These are phyloP conservation scores for Artibeus jamaicensis DNA, from an alignment of 2,797 vertebrate species.

Conservation along the genomic window DNA sequence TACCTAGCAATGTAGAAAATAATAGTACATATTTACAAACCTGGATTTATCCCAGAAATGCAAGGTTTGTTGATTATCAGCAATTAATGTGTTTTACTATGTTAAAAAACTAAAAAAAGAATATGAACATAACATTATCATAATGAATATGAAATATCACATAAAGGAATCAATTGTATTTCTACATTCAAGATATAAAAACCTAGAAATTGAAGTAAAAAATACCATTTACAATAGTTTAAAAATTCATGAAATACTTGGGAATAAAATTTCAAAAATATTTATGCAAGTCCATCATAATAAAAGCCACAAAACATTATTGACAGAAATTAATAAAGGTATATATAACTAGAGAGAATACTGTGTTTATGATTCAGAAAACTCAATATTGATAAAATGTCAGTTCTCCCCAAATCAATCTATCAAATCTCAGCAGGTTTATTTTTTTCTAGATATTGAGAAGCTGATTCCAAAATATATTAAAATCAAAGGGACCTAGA, in stretches of 20 bases:
- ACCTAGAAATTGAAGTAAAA: neutral
- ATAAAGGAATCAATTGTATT: neutral
- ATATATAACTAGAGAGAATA: neutral
- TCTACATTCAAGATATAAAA: neutral
- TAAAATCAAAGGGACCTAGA: neutral
- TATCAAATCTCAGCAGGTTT: neutral
- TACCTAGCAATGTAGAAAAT: neutral
- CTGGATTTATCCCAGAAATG: neutral
- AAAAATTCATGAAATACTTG: neutral
- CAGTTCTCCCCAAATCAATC: neutral
- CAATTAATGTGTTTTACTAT: neutral
- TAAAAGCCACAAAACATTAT: neutral
- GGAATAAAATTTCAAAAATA: neutral
- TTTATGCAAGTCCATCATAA: neutral
- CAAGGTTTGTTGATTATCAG: neutral
- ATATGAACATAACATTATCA: neutral
- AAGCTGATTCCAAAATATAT: neutral
- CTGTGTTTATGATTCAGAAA: neutral
- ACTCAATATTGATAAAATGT: neutral
- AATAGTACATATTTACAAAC: neutral
- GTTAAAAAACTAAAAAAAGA: neutral
- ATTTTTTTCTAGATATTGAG: neutral
- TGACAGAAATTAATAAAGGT: neutral
- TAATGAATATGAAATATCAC: neutral
- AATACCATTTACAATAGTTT: neutral